Evolutionary conservation across 2,797 vertebrate species (phyloP).

Genomic region (Agapornis canus): DNA sequence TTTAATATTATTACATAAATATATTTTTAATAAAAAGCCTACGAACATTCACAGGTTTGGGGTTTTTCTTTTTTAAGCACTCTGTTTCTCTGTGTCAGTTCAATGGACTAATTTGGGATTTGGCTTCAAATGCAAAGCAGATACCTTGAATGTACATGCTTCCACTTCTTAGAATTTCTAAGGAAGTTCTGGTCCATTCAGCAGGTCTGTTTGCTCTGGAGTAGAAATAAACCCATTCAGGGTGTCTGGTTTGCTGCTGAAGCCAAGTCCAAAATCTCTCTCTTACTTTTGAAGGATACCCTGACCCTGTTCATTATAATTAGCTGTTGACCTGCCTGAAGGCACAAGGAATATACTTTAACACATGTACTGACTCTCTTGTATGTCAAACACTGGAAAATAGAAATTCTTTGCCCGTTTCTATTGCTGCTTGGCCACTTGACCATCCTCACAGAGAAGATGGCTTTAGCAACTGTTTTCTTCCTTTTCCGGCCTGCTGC

Average conservation of each 20-base stretch:
- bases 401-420: background rate
- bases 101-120: background rate
- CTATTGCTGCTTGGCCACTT: background rate
- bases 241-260: background rate
- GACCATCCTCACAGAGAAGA: background rate
- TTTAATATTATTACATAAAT: background rate
- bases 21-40: background rate
- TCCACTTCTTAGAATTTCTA: background rate
- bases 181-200: background rate
- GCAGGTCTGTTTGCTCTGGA: background rate
- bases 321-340: background rate
- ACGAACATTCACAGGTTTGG: background rate
- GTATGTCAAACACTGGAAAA: background rate
- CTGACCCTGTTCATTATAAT: background rate
- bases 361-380: background rate
- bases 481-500: background rate
- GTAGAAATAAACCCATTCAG: background rate
- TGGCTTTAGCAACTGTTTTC: background rate
- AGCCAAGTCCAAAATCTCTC: background rate
- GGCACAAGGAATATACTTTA: background rate
- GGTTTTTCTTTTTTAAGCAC: background rate
- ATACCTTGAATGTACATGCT: background rate
- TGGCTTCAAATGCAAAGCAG: background rate
- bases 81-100: background rate
- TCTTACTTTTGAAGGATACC: background rate